Evolutionary conservation across 1,140 invertebrate species (phyloP).

Genomic region (Penaeus indicus): DNA sequence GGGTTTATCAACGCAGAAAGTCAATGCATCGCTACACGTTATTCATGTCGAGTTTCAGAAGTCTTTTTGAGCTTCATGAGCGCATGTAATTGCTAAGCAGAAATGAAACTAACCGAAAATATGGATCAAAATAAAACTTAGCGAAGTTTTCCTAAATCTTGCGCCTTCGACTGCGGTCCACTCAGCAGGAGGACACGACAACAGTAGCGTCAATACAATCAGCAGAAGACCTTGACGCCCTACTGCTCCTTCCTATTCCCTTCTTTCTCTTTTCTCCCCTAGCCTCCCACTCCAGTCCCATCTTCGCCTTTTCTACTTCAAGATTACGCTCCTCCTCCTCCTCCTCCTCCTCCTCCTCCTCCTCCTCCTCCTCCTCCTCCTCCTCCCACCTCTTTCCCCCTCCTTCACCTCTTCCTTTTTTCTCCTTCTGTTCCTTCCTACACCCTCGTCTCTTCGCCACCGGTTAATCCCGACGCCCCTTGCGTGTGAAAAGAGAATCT

Average conservation of each 20-base stretch:
- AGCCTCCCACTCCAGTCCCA: neutral
- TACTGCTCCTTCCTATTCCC: neutral
- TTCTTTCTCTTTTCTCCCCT: neutral
- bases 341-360: neutral
- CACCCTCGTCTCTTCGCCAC: neutral
- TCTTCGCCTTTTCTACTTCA: too few relatives aligned
- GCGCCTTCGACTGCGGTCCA: neutral
- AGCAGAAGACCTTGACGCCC: neutral
- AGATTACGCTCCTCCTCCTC: too few relatives aligned
- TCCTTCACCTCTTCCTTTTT: neutral
- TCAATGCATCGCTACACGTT: too few relatives aligned
- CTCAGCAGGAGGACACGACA: too few relatives aligned
- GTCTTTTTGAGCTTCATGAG: too few relatives aligned
- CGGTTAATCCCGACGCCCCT: neutral
- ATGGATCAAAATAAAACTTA: too few relatives aligned
- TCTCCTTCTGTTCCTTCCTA: neutral
- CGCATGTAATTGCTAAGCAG: too few relatives aligned
- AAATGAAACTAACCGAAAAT: too few relatives aligned
- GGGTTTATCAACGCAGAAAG: too few relatives aligned
- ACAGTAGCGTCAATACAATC: neutral
- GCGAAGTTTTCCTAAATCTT: neutral
- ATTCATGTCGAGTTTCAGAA: too few relatives aligned
- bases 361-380: neutral
- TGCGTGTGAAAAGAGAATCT: neutral
- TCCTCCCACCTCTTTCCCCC: neutral